Percentiles rank a stretch among this genome's conserved stretches.
These are phyloP conservation scores for Sterna hirundo DNA, from an alignment of 2,113 vertebrate genomes.

Conservation along the genomic window DNA sequence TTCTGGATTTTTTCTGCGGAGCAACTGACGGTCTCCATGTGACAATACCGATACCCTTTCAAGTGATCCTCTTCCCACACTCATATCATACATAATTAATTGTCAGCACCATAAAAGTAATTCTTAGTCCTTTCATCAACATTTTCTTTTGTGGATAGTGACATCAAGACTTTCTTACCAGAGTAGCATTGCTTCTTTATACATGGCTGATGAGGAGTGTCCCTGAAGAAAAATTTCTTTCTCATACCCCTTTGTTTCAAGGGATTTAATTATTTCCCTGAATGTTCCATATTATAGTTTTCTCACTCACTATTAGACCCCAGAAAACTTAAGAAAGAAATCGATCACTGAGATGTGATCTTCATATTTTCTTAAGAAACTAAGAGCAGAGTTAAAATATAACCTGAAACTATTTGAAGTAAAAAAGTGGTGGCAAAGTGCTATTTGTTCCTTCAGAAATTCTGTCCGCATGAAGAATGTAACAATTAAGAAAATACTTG, in stretches of 20 bases:
- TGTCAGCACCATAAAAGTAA: neutral
- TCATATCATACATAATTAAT: constrained; percentile 23
- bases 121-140: constrained; percentile 5
- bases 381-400: neutral
- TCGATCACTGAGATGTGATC: neutral
- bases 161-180: neutral
- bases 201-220: neutral
- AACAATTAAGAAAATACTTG: neutral
- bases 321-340: neutral
- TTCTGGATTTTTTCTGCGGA: neutral
- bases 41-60: neutral
- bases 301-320: neutral
- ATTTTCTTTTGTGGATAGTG: neutral
- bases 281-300: neutral
- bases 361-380: neutral
- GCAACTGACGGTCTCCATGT: neutral
- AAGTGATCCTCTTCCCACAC: neutral
- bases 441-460: neutral
- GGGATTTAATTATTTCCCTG: neutral
- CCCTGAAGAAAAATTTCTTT: neutral
- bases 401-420: neutral
- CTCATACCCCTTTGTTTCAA: neutral
- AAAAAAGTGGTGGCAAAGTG: neutral
- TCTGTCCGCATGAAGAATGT: neutral
- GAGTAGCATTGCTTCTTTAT: neutral